A percentile compares a stretch with the other conserved stretches of the same genome.
phyloP scores from a whole-genome alignment of 2,888 invertebrate species.

The Zaprionus bogoriensis region DNA sequence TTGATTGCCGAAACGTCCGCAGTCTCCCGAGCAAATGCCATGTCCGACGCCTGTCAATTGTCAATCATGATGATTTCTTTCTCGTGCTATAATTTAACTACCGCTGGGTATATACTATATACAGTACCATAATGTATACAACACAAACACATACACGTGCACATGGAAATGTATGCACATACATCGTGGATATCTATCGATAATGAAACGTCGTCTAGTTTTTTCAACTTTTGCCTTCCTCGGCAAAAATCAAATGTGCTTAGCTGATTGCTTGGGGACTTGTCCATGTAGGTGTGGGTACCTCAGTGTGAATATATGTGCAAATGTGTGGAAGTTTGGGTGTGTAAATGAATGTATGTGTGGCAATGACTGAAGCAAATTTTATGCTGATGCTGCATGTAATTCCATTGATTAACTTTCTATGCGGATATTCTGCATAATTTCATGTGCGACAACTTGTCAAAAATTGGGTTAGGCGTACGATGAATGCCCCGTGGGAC shows the following conservation, averaged over 20 bases:
- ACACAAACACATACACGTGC: not conserved
- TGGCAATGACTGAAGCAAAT: constrained; percentile 44
- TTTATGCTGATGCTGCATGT: constrained; percentile 65
- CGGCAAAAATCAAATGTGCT: constrained; percentile 73
- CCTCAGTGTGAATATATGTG: not conserved
- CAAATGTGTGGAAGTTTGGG: not conserved
- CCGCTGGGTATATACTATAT: constrained; percentile 5
- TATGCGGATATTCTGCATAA: constrained; percentile 69
- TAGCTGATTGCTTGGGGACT: constrained; percentile 76
- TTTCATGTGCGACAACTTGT: constrained; percentile 69
- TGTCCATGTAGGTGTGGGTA: constrained; percentile 2
- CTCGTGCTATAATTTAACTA: constrained; percentile 73
- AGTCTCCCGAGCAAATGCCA: not conserved
- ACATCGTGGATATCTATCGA: constrained; percentile 40
- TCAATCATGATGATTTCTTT: constrained; percentile 71
- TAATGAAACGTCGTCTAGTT: constrained; percentile 58
- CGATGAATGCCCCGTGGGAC: constrained; percentile 26
- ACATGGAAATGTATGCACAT: constrained; percentile 3
- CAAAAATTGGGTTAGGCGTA: constrained; percentile 69
- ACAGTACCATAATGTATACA: not conserved
- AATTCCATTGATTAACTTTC: constrained; percentile 78
- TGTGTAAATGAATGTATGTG: constrained; percentile 4
- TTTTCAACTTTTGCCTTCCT: constrained; percentile 46
- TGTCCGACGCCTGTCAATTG: constrained; percentile 41
- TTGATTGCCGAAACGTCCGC: constrained; percentile 41